Base-by-base conservation (phyloP, 2,113 vertebrate genomes). In the Sinosuthora webbiana region DNA sequence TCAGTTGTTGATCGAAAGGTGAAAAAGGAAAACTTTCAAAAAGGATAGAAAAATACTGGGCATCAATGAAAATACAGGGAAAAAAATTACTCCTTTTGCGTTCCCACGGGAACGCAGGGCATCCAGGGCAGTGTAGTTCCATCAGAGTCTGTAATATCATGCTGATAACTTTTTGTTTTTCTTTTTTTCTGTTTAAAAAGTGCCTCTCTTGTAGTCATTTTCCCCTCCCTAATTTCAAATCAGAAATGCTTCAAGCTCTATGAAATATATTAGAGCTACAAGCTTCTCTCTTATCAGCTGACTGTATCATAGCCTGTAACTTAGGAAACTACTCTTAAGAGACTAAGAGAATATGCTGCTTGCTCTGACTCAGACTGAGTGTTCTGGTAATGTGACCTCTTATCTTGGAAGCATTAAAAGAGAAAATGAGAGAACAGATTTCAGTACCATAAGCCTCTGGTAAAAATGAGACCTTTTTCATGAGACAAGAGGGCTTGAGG, bases 341-440 rank as follows among this genome's bases (percentile, higher is more conserved):
- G 49, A 75, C 11, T 15, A 41, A 59, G 27, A 64, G 42, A 76
- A 60, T 56, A 50, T 30, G 30, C 24, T 47, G 19, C 52, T 75
- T 89, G 22, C n/a, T 89, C 41, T 81, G 39, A n/a, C 21, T 78
- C 1, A 8, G 27, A 35, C 37, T 62, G 50, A 82, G 24, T 42
- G 15, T 76, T 83, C 21, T 7, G 63, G 18, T 93, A 83, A 93
- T 1, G 6, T n/a, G 42, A 53, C 23, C 27, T 89, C 45, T 90
- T 87, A 87, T 28, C 35, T 63, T 73, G 21, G 65, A 91, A 95
- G 21, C 23, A 49, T 37, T 80, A 42, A 65, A 63, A 62, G 44
- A 82, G 64, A 86, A 95, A 92, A 93, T 39, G 59, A 59, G 59
- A 14, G 41, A 39, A 62, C 33, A 41, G 75, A 67, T 80, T 92